phyloP scores from a whole-genome alignment of 2,888 invertebrate genomes.

The Mythimna loreyi region DNA sequence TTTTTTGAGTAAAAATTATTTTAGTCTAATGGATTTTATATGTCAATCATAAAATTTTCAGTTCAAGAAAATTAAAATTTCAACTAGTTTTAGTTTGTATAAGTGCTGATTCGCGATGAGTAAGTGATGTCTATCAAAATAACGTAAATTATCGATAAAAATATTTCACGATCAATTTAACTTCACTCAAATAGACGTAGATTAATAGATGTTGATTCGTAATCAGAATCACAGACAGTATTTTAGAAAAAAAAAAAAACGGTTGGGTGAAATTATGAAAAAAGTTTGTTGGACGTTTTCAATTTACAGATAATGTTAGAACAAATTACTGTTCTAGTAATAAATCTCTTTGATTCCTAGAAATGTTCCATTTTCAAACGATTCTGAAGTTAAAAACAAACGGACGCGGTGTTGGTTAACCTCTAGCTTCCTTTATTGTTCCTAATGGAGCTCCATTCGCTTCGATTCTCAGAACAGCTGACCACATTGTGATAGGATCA shows the following conservation, averaged over 20 bases:
- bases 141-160: neutral
- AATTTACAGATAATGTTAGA: neutral
- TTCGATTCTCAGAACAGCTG: constrained; percentile 46
- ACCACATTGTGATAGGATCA: constrained; percentile 45
- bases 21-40: constrained; percentile 7
- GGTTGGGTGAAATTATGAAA: too few relatives aligned
- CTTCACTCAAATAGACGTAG: too few relatives aligned
- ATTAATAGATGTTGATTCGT: too few relatives aligned
- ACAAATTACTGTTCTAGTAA: neutral
- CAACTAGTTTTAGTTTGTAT: too few relatives aligned
- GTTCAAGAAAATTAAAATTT: neutral
- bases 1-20: neutral
- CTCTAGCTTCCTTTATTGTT: constrained; percentile 46
- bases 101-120: neutral
- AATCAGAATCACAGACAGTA: too few relatives aligned
- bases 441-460: constrained; percentile 42
- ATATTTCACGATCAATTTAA: neutral
- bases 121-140: neutral
- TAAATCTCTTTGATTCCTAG: neutral
- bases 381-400: constrained; percentile 25
- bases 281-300: neutral
- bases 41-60: neutral
- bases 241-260: neutral
- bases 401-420: constrained; percentile 31
- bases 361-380: constrained; percentile 27